A percentile compares a stretch with the other conserved stretches of the same genome.
Evolutionary conservation across 2,888 invertebrate genomes (phyloP).

Genomic region (Tinea pellionella): DNA sequence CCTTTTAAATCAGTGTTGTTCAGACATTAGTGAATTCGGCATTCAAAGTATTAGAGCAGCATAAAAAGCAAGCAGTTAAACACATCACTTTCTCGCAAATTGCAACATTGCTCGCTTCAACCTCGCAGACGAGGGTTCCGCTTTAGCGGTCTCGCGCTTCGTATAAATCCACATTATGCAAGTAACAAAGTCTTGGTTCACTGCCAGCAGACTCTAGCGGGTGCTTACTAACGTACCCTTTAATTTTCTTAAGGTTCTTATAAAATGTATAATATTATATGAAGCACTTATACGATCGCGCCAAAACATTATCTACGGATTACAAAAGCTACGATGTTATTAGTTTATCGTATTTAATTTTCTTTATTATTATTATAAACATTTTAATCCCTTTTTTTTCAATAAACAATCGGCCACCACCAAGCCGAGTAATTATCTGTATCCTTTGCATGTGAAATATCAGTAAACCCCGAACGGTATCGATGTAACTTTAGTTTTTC

Average conservation of each 20-base stretch:
- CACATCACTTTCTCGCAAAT: constrained; percentile 34
- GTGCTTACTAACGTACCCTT: constrained; percentile 23
- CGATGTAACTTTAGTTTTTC: too few relatives aligned
- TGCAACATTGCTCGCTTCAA: constrained; percentile 23
- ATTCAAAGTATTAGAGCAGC: constrained; percentile 10
- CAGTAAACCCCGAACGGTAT: too few relatives aligned
- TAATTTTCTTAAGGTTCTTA: constrained; percentile 22
- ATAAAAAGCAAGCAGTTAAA: constrained; percentile 16
- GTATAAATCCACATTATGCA: constrained; percentile 57
- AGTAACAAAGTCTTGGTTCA: constrained; percentile 54
- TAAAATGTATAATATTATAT: constrained; percentile 9
- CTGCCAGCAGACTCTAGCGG: constrained; percentile 47
- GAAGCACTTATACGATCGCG: background rate
- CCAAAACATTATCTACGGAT: background rate
- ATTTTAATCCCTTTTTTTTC: too few relatives aligned
- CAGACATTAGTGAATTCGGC: constrained; percentile 7
- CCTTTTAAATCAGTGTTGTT: too few relatives aligned
- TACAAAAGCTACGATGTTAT: too few relatives aligned
- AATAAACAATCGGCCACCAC: too few relatives aligned
- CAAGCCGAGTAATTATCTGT: too few relatives aligned
- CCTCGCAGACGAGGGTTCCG: constrained; percentile 31
- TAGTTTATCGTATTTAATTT: too few relatives aligned
- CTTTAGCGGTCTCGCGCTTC: constrained; percentile 22
- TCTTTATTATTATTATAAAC: too few relatives aligned
- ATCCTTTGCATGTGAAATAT: too few relatives aligned